phyloP scores from a whole-genome alignment of 2,113 vertebrate genomes.

The Zeus faber region DNA sequence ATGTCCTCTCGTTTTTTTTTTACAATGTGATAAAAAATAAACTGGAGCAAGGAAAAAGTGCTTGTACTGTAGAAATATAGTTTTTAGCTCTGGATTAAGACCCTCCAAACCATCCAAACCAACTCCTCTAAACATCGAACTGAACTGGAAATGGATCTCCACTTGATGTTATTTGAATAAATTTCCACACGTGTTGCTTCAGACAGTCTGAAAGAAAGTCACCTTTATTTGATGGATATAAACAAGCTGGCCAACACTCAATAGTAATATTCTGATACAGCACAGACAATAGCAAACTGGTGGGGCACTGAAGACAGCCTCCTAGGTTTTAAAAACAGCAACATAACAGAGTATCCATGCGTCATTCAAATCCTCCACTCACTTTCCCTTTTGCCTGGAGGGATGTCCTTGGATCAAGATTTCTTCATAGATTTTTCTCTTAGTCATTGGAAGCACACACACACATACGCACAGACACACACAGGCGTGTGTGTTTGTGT shows the following conservation, averaged over 20 bases:
- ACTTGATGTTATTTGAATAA: too few relatives aligned
- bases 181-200: background rate
- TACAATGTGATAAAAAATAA: too few relatives aligned
- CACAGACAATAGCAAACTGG: constrained; percentile 77
- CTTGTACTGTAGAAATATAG: too few relatives aligned
- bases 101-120: too few relatives aligned
- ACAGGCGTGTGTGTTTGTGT: constrained; percentile 12
- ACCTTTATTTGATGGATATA: constrained; percentile 82
- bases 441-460: constrained; percentile 39
- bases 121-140: too few relatives aligned
- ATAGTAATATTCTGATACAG: constrained; percentile 74
- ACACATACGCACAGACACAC: constrained; percentile 20
- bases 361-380: constrained; percentile 51
- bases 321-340: constrained; percentile 62
- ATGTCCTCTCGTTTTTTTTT: too few relatives aligned
- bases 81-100: too few relatives aligned
- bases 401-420: constrained; percentile 49
- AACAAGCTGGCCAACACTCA: constrained; percentile 80
- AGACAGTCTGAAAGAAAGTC: constrained; percentile 72
- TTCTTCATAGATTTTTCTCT: constrained; percentile 49
- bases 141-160: too few relatives aligned
- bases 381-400: constrained; percentile 34
- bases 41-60: too few relatives aligned
- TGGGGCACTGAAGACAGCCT: constrained; percentile 67
- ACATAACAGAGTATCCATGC: constrained; percentile 73